phyloP scores from a whole-genome alignment of 1,140 invertebrate genomes.

The Trichoplusia ni region DNA sequence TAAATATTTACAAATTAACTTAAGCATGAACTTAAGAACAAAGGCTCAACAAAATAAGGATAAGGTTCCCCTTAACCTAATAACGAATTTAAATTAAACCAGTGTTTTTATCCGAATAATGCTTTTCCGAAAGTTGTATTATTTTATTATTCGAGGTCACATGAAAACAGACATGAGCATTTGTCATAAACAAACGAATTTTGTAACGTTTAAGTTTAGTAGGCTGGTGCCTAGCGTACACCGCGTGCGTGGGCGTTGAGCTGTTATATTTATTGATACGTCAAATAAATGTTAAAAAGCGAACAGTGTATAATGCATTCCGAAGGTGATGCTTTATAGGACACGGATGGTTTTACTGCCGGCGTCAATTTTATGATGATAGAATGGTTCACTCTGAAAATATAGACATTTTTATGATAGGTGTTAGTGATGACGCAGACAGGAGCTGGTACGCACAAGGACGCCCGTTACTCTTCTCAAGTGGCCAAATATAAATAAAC shows the following conservation, averaged over 20 bases:
- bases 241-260: not conserved
- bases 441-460: slow-evolving; percentile 20
- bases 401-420: slow-evolving; percentile 64
- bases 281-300: slow-evolving; percentile 38
- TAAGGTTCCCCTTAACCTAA: not conserved
- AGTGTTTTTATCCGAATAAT: not conserved
- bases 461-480: slow-evolving; percentile 4
- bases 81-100: not conserved
- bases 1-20: not conserved
- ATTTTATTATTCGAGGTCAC: not conserved
- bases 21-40: too few relatives aligned
- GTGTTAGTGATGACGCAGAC: slow-evolving; percentile 44
- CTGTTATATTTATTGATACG: not conserved
- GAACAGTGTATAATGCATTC: slow-evolving; percentile 40
- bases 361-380: slow-evolving; percentile 63
- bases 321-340: slow-evolving; percentile 42
- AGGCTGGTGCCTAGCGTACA: not conserved
- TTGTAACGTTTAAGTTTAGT: not conserved
- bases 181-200: slow-evolving; percentile 7
- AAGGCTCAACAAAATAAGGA: not conserved
- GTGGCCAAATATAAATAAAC: slow-evolving; percentile 23
- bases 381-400: slow-evolving; percentile 53
- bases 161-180: not conserved
- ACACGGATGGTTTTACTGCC: slow-evolving; percentile 54
- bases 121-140: not conserved